Evolutionary conservation across 2,888 invertebrate species (phyloP), one percentile per base, ranked within the genome.

Genomic region (Epirrhoe tristata): DNA sequence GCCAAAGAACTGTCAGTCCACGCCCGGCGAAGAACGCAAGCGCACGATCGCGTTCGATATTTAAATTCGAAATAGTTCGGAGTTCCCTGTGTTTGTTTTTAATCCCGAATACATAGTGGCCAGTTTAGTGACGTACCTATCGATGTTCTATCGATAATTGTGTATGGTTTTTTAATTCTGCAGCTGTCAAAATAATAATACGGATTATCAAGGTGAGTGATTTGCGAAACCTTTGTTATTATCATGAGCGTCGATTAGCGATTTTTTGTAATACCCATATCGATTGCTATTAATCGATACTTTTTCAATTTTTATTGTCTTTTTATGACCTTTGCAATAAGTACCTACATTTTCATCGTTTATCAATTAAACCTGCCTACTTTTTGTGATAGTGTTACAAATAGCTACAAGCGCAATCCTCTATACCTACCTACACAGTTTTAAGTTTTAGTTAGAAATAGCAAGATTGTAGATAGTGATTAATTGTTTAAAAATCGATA

Each of bases 171-270:
- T 84, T 82, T 85, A 86, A 87, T 88, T 88, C 78, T 63, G 51
- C 87, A 89, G 85, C 89, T 91, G 91, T 91, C 87, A 90, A 89
- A 91, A 89, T 12, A 43, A 43, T 12, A 24, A 43, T 86, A 82
- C 81, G 80, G 81, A 83, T 81, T 82, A 83, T 81, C 85, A 86
- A 92, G 91, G 91, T 91, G 81, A 89, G 88, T 73, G 77, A 84
- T 84, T 84, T 79, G 74, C 70, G 73, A 81, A 81, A 76, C 67
- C 74, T 76, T 78, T 75, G 76, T 68, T 68, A 64, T 61, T 61
- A 63, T 60, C 43, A 43, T 14, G 55, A 36, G 51, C 32, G 7
- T 46, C 34, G 58, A 51, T 58, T 52, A 52, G 16, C 14, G 6
- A 52, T 52, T 52, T 51, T 59, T 59, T 52, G 39, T 52, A 46